Evolutionary conservation across 2,113 vertebrate species (phyloP).

Genomic region (Galeopterus variegatus): DNA sequence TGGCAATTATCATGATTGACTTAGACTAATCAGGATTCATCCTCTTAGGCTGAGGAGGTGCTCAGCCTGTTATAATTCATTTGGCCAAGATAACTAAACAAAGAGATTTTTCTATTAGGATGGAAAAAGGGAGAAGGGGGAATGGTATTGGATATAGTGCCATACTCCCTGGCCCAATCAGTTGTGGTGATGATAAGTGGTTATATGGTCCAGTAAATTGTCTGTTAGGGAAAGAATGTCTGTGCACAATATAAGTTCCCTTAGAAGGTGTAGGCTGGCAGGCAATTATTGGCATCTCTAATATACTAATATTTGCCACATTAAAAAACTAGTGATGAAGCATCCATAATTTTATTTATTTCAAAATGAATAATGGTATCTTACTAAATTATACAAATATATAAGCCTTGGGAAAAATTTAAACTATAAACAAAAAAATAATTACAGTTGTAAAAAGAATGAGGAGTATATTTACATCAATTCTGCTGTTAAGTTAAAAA

Average conservation of each 20-base stretch:
- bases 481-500: neutral
- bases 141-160: neutral
- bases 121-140: neutral
- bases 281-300: neutral
- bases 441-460: neutral
- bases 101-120: neutral
- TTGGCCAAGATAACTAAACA: neutral
- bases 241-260: neutral
- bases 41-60: neutral
- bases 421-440: neutral
- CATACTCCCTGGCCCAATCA: neutral
- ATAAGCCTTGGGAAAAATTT: neutral
- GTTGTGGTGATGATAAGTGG: neutral
- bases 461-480: neutral
- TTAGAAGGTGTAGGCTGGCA: neutral
- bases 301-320: neutral
- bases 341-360: neutral
- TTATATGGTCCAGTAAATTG: neutral
- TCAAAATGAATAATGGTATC: neutral
- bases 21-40: neutral
- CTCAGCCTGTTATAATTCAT: neutral
- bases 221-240: slow-evolving; percentile 16
- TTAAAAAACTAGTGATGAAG: neutral
- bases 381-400: neutral
- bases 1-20: neutral